A percentile compares a stretch with the other conserved stretches of the same genome.
Evolutionary conservation across 2,888 invertebrate genomes (phyloP).

Genomic region (Leptogaster cylindrica): DNA sequence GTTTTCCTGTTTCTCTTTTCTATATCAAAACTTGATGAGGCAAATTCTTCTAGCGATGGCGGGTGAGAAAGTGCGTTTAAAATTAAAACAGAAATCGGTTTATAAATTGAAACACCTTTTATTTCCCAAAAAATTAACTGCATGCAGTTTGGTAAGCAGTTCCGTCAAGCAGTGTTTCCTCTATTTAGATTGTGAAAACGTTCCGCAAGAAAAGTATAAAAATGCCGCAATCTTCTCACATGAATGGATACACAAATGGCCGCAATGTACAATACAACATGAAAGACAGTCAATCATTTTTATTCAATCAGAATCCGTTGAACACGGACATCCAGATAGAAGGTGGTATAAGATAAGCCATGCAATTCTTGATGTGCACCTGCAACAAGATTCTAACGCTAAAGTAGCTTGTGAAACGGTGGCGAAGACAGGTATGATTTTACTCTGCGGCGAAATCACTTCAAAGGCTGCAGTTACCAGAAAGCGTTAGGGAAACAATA

Average conservation of each 20-base stretch:
- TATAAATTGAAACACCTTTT: slow-evolving; percentile 21
- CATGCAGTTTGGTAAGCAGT: slow-evolving; percentile 22
- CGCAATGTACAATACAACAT: slow-evolving; percentile 74
- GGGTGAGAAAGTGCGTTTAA: slow-evolving; percentile 39
- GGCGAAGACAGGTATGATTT: slow-evolving; percentile 98
- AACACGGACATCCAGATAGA: slow-evolving; percentile 98
- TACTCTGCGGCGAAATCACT: slow-evolving; percentile 98
- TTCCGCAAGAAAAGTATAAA: too few relatives aligned
- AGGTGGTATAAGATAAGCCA: slow-evolving; percentile 98
- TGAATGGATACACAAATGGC: slow-evolving; percentile 74
- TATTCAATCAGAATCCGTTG: slow-evolving; percentile 97
- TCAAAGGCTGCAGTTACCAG: slow-evolving; percentile 97
- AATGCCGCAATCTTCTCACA: slow-evolving; percentile 60
- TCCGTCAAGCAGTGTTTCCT: slow-evolving; percentile 29
- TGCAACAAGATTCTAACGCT: slow-evolving; percentile 92
- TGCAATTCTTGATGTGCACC: slow-evolving; percentile 93
- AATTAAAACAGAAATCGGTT: slow-evolving; percentile 35
- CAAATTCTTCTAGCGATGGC: slow-evolving; percentile 10
- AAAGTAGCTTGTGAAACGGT: slow-evolving; percentile 99
- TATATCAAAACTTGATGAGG: slow-evolving; percentile 33
- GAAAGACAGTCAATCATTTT: slow-evolving; percentile 86
- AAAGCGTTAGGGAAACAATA: slow-evolving; percentile 94
- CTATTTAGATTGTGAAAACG: too few relatives aligned
- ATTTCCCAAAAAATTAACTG: slow-evolving; percentile 21
- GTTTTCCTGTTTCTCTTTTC: too few relatives aligned